Base-by-base conservation (phyloP, 2,888 invertebrate species). In the Andrena marginata region DNA sequence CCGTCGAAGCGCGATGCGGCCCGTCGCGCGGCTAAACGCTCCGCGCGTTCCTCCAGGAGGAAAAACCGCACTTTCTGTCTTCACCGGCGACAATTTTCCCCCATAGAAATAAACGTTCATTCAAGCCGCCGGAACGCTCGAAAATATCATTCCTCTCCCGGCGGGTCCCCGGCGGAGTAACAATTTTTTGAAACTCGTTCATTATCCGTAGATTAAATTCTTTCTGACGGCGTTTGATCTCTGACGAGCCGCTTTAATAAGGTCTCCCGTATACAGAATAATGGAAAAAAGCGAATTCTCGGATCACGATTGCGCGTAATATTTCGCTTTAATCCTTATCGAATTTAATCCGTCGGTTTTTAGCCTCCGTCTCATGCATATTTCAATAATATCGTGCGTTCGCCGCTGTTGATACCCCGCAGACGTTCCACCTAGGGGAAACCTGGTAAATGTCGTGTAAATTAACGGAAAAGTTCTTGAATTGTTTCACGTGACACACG, bases 1-100 rank as follows among this genome's bases (percentile, higher is more conserved):
- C 88, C 87, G 87, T 90, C 87, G 83, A 89, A 89, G 77, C 84
- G 77, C 26, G 4, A 20, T 2, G 54, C 72, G 75, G 83, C 83
- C 76, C 82, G 80, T 85, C 82, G 70, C 80, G 77, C 59, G 76
- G 80, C 70, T 56, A 74, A 82, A 76, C 77, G 84, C 71, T 80
- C 78, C 77, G 62, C 81, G 71, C 80, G 77, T 85, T 84, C 77
- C 80, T 75, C 56, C 16, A 31, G 8, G 16, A 65, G 64, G 77
- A 81, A 67, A 49, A 77, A 63, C 48, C n/a, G 13, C 31, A 29
- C 31, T 35, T 63, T 71, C 62, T 65, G 67, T 74, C 74, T 76
- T 67, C 31, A 8, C 54, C 51, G n/a, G 77, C 23, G 71, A 80
- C 77, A 82, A 85, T 80, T 82, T 80, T 82, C 82, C 71, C 56